Evolutionary conservation across 1,140 invertebrate species (phyloP).

Genomic region (Drosophila hydei): DNA sequence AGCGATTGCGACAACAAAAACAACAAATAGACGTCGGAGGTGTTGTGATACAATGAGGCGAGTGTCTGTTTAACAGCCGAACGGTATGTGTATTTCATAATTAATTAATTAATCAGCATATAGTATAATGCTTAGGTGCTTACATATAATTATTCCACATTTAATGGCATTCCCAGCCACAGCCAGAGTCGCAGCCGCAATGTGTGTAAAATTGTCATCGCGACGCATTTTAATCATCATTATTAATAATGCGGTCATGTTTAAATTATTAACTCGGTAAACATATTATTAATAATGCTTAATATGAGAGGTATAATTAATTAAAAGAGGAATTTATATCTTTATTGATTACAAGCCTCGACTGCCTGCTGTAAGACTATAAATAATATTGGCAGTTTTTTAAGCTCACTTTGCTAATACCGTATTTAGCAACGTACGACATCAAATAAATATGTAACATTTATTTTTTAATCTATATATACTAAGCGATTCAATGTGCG

Average conservation of each 20-base stretch:
- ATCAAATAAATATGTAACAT: background rate
- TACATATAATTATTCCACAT: background rate
- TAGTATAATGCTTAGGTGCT: background rate
- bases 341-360: no score
- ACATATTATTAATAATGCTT: constrained; percentile 15
- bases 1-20: constrained; percentile 39
- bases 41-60: constrained; percentile 40
- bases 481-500: background rate
- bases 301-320: constrained; percentile 8
- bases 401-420: no score
- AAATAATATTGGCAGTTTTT: no score
- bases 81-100: constrained; percentile 38
- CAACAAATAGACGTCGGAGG: constrained; percentile 12
- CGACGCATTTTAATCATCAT: constrained; percentile 32
- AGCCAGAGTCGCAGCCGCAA: constrained; percentile 31
- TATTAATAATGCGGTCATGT: constrained; percentile 42
- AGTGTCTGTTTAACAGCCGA: constrained; percentile 6
- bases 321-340: no score
- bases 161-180: background rate
- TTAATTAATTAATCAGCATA: constrained; percentile 34
- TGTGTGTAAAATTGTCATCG: constrained; percentile 13
- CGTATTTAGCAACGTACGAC: background rate
- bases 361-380: no score
- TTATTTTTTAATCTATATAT: background rate
- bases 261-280: constrained; percentile 50